Base-by-base conservation (phyloP, 2,888 invertebrate species). In the Hecatera dysodea region DNA sequence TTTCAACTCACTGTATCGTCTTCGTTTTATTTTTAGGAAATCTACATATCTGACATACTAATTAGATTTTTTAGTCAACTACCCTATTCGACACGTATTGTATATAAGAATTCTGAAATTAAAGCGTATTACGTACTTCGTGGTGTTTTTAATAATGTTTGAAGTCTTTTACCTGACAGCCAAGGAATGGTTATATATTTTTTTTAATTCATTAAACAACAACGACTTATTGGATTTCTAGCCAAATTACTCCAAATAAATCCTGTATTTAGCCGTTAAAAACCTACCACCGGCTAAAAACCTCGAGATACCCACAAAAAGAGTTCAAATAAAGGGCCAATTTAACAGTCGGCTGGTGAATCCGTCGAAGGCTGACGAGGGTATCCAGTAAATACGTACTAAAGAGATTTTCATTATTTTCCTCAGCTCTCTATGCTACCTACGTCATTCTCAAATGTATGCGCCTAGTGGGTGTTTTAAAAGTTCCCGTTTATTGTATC, bases 391-490 rank as follows among this genome's bases (percentile, higher is more conserved):
- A 80, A 79, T 82, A 82, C 60, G 67, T 67, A 70, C 75, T 83
- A 80, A 83, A 80, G 83, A 80, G 83, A 80, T 83, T 81, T 80
- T 83, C 80, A 80, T 80, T 80, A 82, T 82, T 80, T 80, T 52
- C 74, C 63, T 62, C 80, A 53, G 11, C 67, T 67, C 74, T 62
- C 19, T 5, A 5, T 68, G 36, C 44, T 67, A 78, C 67, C 73
- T 72, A 61, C 66, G 53, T 79, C 74, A 82, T 61, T n/a, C 53
- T 11, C 55, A 72, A 78, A 82, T 67, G 46, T 77, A 78, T 78
- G 71, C 62, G 79, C 19, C 24, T 67, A 11, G 64, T 57, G 53
- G 62, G 59, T 56, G 53, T 67, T 82, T 79, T 50, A 79, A 78
- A 67, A 53, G 17, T 24, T 42, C 52, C 48, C 24, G 52, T 62